These are phyloP conservation scores for Cinclus cinclus DNA, from an alignment of 2,113 vertebrate genomes.

Conservation along the genomic window DNA sequence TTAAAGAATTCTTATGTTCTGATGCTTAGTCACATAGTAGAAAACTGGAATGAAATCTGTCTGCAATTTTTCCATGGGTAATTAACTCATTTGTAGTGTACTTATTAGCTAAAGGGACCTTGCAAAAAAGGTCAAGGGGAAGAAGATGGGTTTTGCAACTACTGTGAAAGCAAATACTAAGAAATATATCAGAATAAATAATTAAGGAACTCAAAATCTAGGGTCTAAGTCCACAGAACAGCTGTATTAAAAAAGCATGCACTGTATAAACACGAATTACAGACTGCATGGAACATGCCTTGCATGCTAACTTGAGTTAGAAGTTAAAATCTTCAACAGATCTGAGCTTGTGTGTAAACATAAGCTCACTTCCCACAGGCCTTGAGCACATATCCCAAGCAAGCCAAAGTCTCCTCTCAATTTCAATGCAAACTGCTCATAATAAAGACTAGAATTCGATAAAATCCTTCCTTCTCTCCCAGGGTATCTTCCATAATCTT, in stretches of 20 bases:
- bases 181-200: neutral
- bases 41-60: neutral
- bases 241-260: neutral
- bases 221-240: neutral
- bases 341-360: neutral
- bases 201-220: neutral
- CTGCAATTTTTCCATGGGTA: neutral
- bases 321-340: neutral
- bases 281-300: neutral
- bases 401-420: neutral
- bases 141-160: neutral
- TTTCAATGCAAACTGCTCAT: neutral
- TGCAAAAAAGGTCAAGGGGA: slow-evolving; percentile 10
- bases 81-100: slow-evolving; percentile 26
- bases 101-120: neutral
- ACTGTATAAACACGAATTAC: neutral
- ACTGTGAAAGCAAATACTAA: neutral
- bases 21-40: neutral
- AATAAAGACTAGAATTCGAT: neutral
- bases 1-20: neutral
- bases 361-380: neutral
- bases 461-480: neutral
- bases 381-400: neutral
- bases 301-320: neutral
- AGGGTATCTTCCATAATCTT: neutral